Evolutionary conservation across 1,140 invertebrate species (phyloP).

Genomic region (Neodiprion fabricii): DNA sequence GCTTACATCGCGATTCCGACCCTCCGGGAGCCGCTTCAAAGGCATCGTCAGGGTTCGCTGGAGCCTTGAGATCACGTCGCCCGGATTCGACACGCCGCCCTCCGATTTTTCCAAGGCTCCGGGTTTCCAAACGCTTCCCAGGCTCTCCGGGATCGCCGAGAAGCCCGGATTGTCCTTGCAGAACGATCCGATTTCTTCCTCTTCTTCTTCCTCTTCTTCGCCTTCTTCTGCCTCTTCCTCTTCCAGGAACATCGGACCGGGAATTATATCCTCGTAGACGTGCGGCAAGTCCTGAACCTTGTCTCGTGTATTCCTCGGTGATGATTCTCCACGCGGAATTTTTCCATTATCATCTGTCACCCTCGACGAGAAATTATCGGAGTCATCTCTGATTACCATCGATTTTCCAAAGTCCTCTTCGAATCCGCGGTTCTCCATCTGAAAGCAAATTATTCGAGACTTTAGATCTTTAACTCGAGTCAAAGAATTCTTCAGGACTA

Average conservation of each 20-base stretch:
- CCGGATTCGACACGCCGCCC: background rate
- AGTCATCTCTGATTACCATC: background rate
- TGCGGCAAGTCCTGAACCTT: constrained; percentile 33
- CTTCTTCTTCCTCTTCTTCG: background rate
- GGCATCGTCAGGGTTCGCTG: constrained; percentile 49
- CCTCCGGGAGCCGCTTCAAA: constrained; percentile 31
- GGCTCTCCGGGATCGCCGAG: background rate
- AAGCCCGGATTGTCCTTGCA: background rate
- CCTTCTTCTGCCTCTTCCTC: background rate
- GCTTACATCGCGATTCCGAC: constrained; percentile 26
- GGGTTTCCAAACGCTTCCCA: no score
- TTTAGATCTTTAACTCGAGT: background rate
- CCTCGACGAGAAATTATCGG: background rate
- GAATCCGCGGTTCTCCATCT: constrained; percentile 58
- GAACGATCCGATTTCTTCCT: background rate
- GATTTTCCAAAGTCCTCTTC: constrained; percentile 33
- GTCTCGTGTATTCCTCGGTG: background rate
- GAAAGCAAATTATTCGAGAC: constrained; percentile 20
- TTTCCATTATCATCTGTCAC: constrained; percentile 21
- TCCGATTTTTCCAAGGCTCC: background rate
- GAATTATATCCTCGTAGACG: constrained; percentile 54
- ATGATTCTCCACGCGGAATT: constrained; percentile 14
- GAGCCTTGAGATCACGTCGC: constrained; percentile 18
- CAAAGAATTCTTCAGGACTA: no score
- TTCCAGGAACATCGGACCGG: constrained; percentile 14